Base-by-base conservation (phyloP, 2,888 invertebrate species). In the Amphipoea oculea region DNA sequence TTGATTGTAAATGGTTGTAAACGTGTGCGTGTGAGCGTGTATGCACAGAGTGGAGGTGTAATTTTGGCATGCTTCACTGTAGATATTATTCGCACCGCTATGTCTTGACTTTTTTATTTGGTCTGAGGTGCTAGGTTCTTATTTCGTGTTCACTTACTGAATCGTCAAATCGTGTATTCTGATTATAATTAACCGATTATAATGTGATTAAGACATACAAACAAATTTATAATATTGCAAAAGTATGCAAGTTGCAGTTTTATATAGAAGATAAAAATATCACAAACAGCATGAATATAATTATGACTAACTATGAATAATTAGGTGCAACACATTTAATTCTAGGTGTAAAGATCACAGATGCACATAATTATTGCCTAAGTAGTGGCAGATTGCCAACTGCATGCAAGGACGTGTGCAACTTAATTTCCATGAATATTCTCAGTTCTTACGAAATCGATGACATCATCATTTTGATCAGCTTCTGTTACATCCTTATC, bases 351-450 rank as follows among this genome's bases (percentile, higher is more conserved):
- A 86, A 83, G 83, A 78, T 83, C 86, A 84, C 73, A 78, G 71
- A 86, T 83, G 84, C 67, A 86, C 60, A 77, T 83, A 86, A 71
- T 82, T 66, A 83, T 78, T 29, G 0, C 29, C 14, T 29, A 48
- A 65, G 54, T 23, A 3, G 57, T 66, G 78, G 86, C 51, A 83
- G 42, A 83, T 72, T 84, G 78, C 86, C 86, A 86, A 83, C 84
- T 72, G 73, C 62, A 69, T 45, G 63, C 84, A 86, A 84, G 79
- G 84, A 78, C 83, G 69, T 51, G 12, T 63, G 48, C 62, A 57
- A 73, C 71, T 74, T 83, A 83, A 63, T 73, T 86, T 75, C 65
- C 84, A 81, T 76, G 45, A 54, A 48, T 29, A 29, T 73, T 81
- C 54, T 73, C 78, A 60, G 23, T 29, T 54, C 23, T 76, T 82